phyloP scores from a whole-genome alignment of 2,888 invertebrate species.

The Pecten maximus region DNA sequence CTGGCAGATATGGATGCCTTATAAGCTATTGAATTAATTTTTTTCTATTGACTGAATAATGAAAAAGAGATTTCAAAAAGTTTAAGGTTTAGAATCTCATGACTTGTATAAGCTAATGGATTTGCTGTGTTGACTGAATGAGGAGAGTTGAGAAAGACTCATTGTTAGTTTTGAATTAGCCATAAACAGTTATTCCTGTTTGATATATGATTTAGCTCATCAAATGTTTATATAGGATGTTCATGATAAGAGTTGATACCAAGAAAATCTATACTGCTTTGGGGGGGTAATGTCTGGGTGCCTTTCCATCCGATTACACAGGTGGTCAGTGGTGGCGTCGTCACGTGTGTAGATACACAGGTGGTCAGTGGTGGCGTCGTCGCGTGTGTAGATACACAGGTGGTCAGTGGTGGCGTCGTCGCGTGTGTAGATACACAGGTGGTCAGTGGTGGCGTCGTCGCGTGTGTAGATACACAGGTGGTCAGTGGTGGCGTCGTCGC shows the following conservation, averaged over 20 bases:
- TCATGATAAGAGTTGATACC: background rate
- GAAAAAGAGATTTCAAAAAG: background rate
- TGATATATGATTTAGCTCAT: background rate
- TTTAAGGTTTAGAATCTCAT: background rate
- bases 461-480: background rate
- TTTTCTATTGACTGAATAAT: background rate
- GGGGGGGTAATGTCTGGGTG: background rate
- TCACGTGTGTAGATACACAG: background rate
- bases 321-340: background rate
- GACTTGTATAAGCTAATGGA: background rate
- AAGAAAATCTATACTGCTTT: background rate
- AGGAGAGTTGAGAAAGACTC: background rate
- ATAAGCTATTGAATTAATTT: background rate
- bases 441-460: no score
- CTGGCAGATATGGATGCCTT: background rate
- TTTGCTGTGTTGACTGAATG: background rate
- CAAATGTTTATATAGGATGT: background rate
- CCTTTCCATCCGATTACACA: background rate
- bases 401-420: no score
- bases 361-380: no score
- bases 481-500: no score
- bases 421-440: background rate
- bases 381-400: background rate
- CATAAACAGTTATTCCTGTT: background rate
- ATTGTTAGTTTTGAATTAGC: background rate